A percentile compares a stretch with the other conserved stretches of the same genome.
phyloP scores from a whole-genome alignment of 2,113 vertebrate species.

The Carollia perspicillata region DNA sequence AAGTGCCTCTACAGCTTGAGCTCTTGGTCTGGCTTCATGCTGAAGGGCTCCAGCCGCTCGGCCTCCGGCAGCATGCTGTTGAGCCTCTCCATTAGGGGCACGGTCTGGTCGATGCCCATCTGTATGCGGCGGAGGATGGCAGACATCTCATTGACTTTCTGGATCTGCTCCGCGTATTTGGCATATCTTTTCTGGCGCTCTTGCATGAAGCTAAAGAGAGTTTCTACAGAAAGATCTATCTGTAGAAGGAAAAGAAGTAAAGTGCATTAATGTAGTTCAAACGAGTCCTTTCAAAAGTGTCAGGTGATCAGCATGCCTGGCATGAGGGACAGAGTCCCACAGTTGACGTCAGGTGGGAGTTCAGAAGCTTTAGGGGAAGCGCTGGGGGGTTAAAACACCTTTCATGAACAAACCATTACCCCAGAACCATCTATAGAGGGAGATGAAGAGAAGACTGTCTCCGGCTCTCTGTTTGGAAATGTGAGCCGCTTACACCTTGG shows the following conservation, averaged over 20 bases:
- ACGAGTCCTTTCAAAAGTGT: fast-evolving
- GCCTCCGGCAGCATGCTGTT: conserved; percentile 95
- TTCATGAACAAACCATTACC: not conserved
- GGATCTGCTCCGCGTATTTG: conserved; percentile 98
- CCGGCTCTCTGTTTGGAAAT: not conserved
- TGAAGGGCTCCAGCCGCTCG: conserved; percentile 95
- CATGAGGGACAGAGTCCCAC: not conserved
- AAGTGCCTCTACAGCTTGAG: conserved; percentile 66
- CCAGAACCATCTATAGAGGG: not conserved
- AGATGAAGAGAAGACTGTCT: not conserved
- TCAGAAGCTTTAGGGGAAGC: not conserved
- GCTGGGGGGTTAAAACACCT: fast-evolving
- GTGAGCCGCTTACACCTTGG: not conserved
- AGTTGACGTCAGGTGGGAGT: not conserved
- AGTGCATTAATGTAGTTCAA: not conserved
- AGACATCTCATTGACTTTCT: conserved; percentile 99
- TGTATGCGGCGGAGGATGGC: conserved; percentile 96
- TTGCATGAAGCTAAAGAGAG: conserved; percentile 96
- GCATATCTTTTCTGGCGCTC: conserved; percentile 98
- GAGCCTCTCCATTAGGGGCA: conserved; percentile 95
- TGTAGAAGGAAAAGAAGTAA: conserved; percentile 68
- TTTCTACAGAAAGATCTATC: conserved; percentile 97
- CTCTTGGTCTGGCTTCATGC: conserved; percentile 90
- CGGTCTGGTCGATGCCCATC: conserved; percentile 98
- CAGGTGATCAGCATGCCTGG: fast-evolving